phyloP scores from a whole-genome alignment of 2,888 invertebrate species.

The Lasioglossum pauxillum region DNA sequence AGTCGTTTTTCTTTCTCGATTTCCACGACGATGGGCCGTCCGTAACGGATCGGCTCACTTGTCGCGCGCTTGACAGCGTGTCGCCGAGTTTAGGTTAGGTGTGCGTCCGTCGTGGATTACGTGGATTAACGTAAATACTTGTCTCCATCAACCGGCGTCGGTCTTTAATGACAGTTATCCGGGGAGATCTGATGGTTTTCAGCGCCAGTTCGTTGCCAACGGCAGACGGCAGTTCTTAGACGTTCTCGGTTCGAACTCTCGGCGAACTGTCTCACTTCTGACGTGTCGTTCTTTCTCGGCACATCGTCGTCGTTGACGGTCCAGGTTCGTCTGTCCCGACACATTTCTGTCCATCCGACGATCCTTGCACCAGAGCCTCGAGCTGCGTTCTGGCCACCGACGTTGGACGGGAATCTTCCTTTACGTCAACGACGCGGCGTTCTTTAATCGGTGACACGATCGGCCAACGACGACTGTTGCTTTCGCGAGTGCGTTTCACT shows the following conservation, averaged over 20 bases:
- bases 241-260: background rate
- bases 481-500: constrained; percentile 41
- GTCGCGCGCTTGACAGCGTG: constrained; percentile 50
- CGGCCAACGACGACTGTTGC: constrained; percentile 29
- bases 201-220: background rate
- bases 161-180: background rate
- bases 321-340: background rate
- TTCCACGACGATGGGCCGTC: background rate
- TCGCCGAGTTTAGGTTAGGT: constrained; percentile 44
- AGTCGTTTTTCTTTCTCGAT: background rate
- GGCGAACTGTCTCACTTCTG: constrained; percentile 19
- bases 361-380: background rate
- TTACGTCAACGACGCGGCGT: constrained; percentile 21
- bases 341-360: constrained; percentile 11
- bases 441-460: constrained; percentile 32
- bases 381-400: background rate
- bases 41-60: constrained; percentile 27
- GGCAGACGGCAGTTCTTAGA: background rate
- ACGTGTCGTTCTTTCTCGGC: background rate
- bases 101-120: constrained; percentile 20
- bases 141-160: background rate
- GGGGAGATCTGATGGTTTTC: background rate
- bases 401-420: constrained; percentile 41
- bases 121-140: constrained; percentile 7
- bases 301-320: background rate